Percentiles rank a stretch among this genome's conserved stretches.
These are phyloP conservation scores for Drymodes brunneopygia DNA, from an alignment of 2,113 vertebrate species.

Conservation along the genomic window DNA sequence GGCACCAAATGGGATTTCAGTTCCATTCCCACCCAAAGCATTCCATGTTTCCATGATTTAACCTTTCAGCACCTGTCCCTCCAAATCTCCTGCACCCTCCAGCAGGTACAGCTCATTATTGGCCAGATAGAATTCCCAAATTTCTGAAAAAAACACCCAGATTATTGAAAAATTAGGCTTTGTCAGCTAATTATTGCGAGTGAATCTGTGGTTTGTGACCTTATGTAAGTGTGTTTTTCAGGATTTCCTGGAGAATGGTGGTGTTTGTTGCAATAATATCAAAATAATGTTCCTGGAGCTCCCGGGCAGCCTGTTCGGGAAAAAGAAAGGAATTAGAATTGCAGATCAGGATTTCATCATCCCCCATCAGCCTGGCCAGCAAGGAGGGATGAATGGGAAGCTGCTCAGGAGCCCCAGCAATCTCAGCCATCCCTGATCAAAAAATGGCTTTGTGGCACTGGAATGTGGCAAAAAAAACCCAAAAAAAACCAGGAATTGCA, in stretches of 20 bases:
- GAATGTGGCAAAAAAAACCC: fast-evolving
- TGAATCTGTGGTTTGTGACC: neutral
- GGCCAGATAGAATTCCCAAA: no score
- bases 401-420: neutral
- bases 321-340: neutral
- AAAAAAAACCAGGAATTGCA: fast-evolving
- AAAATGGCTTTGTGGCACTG: neutral
- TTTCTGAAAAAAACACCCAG: neutral
- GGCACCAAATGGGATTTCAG: fast-evolving
- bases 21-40: neutral
- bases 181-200: neutral
- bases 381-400: neutral
- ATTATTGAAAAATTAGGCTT: neutral
- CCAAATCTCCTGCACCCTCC: neutral
- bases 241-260: fast-evolving
- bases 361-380: neutral
- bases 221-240: neutral
- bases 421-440: constrained; percentile 18
- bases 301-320: neutral
- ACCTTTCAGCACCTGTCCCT: neutral
- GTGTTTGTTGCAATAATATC: neutral
- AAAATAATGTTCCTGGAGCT: neutral
- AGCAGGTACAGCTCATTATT: neutral
- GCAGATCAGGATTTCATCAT: constrained; percentile 20
- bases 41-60: neutral